Base-by-base conservation (phyloP, 23 tunicate genomes). In the Oikopleura dioica region DNA sequence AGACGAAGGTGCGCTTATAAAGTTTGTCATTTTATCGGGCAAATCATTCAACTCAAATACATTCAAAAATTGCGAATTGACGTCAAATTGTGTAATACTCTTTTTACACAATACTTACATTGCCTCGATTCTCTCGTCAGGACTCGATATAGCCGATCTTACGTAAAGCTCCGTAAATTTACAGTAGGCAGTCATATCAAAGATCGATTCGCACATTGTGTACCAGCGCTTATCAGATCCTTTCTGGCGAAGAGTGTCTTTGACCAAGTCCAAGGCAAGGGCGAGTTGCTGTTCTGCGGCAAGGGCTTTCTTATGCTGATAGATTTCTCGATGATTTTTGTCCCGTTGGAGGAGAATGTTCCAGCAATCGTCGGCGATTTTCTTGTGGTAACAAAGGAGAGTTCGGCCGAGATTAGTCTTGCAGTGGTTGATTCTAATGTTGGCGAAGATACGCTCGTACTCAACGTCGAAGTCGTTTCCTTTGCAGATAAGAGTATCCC, bases 271-370 rank as follows among this genome's bases (percentile, higher is more conserved):
- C n/a, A n/a, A n/a, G n/a, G n/a, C n/a, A n/a, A n/a, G n/a, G n/a
- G n/a, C n/a, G n/a, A n/a, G n/a, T n/a, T n/a, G n/a, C n/a, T n/a
- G n/a, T n/a, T n/a, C n/a, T n/a, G n/a, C n/a, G n/a, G n/a, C n/a
- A n/a, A n/a, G n/a, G n/a, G n/a, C n/a, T n/a, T n/a, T n/a, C n/a
- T n/a, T n/a, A n/a, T n/a, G n/a, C n/a, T n/a, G n/a, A 4, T 63
- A 63, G 30, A 63, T 63, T 63, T 63, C 72, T 23, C 72, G 72
- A 28, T 63, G 72, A 63, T 63, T 63, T 28, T 63, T 63, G 4
- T 63, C 72, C 2, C 72, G 29, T 63, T 16, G 33, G 16, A 12
- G 16, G 72, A 63, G 26, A 28, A 63, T 28, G 16, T 63, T 31
- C 33, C 16, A 12, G 32, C 16, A 23, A 28, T 63, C 72, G 30